phyloP scores from a whole-genome alignment of 1,140 invertebrate species.

The Procambarus clarkii region DNA sequence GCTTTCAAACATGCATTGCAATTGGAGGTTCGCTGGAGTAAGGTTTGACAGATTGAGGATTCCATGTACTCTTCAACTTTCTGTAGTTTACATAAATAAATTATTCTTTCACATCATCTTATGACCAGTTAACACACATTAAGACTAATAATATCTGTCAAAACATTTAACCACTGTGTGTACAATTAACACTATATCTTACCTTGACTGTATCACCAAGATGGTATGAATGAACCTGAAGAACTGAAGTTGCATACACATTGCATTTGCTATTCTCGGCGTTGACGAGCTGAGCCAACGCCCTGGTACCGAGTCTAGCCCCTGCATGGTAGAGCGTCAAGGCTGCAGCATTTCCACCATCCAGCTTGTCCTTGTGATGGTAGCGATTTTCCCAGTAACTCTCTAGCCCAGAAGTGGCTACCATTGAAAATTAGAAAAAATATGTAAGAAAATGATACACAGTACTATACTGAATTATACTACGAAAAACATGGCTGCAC shows the following conservation, averaged over 20 bases:
- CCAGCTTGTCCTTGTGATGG: conserved; percentile 85
- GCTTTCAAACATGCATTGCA: too few species aligned
- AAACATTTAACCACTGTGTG: too few species aligned
- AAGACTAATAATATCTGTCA: too few species aligned
- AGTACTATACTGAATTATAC: too few species aligned
- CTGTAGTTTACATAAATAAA: too few species aligned
- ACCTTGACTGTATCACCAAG: conserved; percentile 83
- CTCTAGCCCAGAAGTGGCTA: conserved; percentile 80
- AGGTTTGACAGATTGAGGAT: too few species aligned
- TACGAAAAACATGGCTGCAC: conserved; percentile 80
- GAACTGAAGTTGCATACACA: conserved; percentile 76
- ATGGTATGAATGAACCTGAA: conserved; percentile 83
- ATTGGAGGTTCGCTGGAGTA: too few species aligned
- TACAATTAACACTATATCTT: background rate
- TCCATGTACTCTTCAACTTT: too few species aligned
- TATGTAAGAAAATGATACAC: too few species aligned
- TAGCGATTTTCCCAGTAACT: conserved; percentile 95
- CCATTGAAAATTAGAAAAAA: background rate
- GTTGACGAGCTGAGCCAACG: conserved; percentile 76
- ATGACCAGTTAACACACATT: conserved; percentile 76
- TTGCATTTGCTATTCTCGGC: conserved; percentile 75
- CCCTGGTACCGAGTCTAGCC: conserved; percentile 79
- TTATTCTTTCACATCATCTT: conserved; percentile 97
- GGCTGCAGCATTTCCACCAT: conserved; percentile 83
- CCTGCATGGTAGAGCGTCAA: conserved; percentile 83